Conservation (phyloP, 2,113 vertebrate species). For the Pseudopipra pipra region DNA sequence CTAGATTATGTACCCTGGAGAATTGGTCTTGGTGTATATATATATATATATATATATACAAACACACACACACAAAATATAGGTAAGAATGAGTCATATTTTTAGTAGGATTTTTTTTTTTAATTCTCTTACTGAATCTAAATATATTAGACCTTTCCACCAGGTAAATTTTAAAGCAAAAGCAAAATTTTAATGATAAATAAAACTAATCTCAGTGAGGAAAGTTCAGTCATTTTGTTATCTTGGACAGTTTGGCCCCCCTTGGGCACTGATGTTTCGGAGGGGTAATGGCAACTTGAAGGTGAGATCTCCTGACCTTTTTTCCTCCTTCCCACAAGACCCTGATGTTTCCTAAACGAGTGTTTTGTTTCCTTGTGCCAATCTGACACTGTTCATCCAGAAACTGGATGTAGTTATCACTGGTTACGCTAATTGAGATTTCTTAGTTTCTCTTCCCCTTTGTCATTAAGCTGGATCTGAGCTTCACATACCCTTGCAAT, state of each 20-base stretch:
- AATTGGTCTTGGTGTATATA: background rate
- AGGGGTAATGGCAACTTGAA: background rate
- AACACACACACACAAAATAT: accelerated
- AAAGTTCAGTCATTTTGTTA: background rate
- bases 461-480: constrained; percentile 52
- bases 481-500: constrained; percentile 27
- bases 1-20: background rate
- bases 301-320: background rate
- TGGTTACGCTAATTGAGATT: constrained; percentile 40
- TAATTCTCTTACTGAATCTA: background rate
- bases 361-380: background rate
- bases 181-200: background rate
- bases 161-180: background rate
- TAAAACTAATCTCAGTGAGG: background rate
- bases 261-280: background rate
- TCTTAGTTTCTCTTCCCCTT: constrained; percentile 26
- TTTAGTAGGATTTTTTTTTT: background rate
- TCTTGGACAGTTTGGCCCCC: accelerated
- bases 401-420: constrained; percentile 33
- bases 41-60: background rate
- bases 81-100: background rate
- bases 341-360: background rate
- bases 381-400: constrained; percentile 12
- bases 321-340: background rate
- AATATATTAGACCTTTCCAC: background rate